phyloP scores from a whole-genome alignment of 2,797 vertebrate genomes.

The Sebastes nivosus region DNA sequence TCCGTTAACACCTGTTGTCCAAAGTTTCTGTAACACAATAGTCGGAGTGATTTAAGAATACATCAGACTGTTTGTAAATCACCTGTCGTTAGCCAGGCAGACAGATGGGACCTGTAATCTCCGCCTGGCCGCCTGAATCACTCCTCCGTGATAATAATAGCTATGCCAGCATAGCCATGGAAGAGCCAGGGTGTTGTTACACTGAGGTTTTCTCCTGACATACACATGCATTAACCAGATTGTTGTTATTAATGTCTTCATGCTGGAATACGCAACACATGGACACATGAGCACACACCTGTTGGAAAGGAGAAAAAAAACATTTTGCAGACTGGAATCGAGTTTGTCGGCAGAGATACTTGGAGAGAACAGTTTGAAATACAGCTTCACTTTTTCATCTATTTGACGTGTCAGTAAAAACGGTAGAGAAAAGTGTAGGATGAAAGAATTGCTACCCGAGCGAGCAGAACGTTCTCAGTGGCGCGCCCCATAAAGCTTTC shows the following conservation, averaged over 20 bases:
- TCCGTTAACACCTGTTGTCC: background rate
- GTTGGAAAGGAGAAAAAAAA: background rate
- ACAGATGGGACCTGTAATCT: conserved; percentile 35
- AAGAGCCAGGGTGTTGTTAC: conserved; percentile 4
- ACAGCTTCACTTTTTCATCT: conserved; percentile 26
- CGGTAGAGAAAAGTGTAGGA: conserved; percentile 41
- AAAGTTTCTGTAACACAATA: background rate
- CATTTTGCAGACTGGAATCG: conserved; percentile 35
- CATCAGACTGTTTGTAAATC: conserved; percentile 5
- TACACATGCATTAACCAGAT: conserved; percentile 1
- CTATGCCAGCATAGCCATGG: conserved; percentile 1
- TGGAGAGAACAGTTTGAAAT: conserved; percentile 15
- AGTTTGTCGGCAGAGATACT: conserved; percentile 22
- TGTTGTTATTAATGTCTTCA: background rate
- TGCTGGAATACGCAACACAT: conserved; percentile 10
- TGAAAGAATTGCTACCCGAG: conserved; percentile 63
- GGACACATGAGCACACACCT: background rate
- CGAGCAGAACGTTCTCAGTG: conserved; percentile 42
- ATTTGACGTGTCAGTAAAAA: conserved; percentile 49
- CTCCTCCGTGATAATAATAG: conserved; percentile 44
- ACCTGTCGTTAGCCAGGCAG: conserved; percentile 3
- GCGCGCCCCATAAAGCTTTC: conserved; percentile 59
- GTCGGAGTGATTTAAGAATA: conserved; percentile 4
- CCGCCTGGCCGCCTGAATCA: conserved; percentile 35
- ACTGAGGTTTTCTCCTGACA: background rate